These are phyloP conservation scores for Chlorops oryzae DNA, from an alignment of 1,140 invertebrate species.

Conservation along the genomic window DNA sequence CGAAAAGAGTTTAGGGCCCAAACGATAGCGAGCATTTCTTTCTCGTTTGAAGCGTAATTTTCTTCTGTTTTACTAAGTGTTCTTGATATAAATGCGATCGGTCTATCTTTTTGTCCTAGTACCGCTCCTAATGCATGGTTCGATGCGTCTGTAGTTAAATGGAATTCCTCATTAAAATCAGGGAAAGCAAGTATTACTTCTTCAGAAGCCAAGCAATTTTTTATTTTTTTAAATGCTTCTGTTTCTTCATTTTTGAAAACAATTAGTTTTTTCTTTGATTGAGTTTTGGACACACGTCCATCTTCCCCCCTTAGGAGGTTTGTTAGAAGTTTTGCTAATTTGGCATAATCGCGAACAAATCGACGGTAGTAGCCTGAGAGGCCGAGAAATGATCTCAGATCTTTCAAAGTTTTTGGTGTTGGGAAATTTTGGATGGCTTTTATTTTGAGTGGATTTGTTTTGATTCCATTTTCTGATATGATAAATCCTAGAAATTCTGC, in stretches of 20 bases:
- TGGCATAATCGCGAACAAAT: slow-evolving; percentile 31
- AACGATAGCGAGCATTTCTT: slow-evolving; percentile 41
- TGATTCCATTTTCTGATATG: slow-evolving; percentile 11
- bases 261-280: slow-evolving; percentile 24
- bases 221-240: slow-evolving; percentile 28
- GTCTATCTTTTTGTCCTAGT: slow-evolving; percentile 13
- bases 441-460: slow-evolving; percentile 20
- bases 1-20: slow-evolving; percentile 44
- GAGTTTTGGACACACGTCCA: slow-evolving; percentile 12
- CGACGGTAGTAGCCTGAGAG: slow-evolving; percentile 30
- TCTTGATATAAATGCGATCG: slow-evolving; percentile 4
- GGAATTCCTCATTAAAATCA: not conserved
- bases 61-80: slow-evolving; percentile 11
- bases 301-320: slow-evolving; percentile 12
- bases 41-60: slow-evolving; percentile 28
- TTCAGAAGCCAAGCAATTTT: slow-evolving; percentile 24
- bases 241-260: slow-evolving; percentile 12
- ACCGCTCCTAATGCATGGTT: slow-evolving; percentile 27
- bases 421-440: slow-evolving; percentile 22
- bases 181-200: slow-evolving; percentile 21
- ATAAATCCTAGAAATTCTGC: slow-evolving; percentile 29
- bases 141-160: slow-evolving; percentile 8
- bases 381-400: slow-evolving; percentile 28
- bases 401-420: slow-evolving; percentile 24
- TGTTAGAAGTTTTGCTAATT: slow-evolving; percentile 22